Conservation (phyloP, 2,888 invertebrate genomes). For the Apodemia mormo region DNA sequence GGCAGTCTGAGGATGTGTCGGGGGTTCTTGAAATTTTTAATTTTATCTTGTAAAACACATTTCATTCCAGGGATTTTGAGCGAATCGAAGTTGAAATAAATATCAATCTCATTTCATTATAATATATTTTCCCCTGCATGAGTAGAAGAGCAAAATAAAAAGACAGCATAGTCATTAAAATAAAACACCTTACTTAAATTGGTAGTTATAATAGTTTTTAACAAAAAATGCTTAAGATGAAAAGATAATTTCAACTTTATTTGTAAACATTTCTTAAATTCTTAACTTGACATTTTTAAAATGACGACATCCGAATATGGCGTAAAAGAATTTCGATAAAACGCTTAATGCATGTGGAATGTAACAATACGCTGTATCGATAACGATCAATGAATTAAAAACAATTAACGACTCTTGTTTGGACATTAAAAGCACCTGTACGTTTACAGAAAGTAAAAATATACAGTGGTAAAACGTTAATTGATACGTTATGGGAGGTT, state of each 20-base stretch:
- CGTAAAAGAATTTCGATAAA: conserved; percentile 4
- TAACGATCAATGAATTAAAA: conserved; percentile 8
- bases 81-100: too few species aligned
- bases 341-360: conserved; percentile 8
- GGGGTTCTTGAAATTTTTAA: too few species aligned
- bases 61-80: too few species aligned
- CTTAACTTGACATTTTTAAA: not conserved
- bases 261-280: not conserved
- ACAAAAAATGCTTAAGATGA: not conserved
- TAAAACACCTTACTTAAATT: too few species aligned
- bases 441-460: conserved; percentile 8
- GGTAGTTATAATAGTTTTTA: not conserved
- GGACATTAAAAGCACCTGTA: conserved; percentile 12
- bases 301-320: conserved; percentile 11
- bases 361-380: conserved; percentile 10
- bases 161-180: too few species aligned
- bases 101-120: too few species aligned
- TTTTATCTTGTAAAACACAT: too few species aligned
- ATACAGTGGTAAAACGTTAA: conserved; percentile 6
- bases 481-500: conserved; percentile 9
- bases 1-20: too few species aligned
- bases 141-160: too few species aligned
- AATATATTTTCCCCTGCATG: too few species aligned
- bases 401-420: conserved; percentile 14
- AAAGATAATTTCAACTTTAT: not conserved